Conservation (phyloP, 2,888 invertebrate genomes). For the Cotesia congregata region DNA sequence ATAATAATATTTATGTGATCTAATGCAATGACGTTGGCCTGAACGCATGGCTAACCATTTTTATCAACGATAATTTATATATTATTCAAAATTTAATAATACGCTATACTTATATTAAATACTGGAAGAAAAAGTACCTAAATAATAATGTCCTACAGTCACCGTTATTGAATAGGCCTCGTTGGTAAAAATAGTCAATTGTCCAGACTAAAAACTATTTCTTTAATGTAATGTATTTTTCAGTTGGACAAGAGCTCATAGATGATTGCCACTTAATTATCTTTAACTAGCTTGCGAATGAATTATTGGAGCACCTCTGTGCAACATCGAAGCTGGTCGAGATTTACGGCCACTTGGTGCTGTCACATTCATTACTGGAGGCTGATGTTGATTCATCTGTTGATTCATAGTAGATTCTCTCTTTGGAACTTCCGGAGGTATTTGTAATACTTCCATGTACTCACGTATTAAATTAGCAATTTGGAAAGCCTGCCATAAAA, state of each 20-base stretch:
- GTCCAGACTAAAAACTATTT: slow-evolving; percentile 43
- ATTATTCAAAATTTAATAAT: slow-evolving; percentile 11
- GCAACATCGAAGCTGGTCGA: slow-evolving; percentile 73
- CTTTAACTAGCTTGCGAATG: slow-evolving; percentile 75
- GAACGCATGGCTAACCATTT: slow-evolving; percentile 33
- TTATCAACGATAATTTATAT: slow-evolving; percentile 25
- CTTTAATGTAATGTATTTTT: slow-evolving; percentile 28
- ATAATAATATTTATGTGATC: slow-evolving; percentile 45
- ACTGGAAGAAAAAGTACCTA: slow-evolving; percentile 64
- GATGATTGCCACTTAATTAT: slow-evolving; percentile 31
- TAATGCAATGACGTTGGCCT: slow-evolving; percentile 24
- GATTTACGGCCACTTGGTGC: slow-evolving; percentile 62
- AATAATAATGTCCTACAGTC: slow-evolving; percentile 47
- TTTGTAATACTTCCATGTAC: slow-evolving; percentile 80
- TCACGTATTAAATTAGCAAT: slow-evolving; percentile 93
- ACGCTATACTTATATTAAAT: slow-evolving; percentile 58
- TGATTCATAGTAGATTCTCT: slow-evolving; percentile 62
- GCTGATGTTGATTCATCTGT: slow-evolving; percentile 59
- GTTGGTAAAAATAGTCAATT: slow-evolving; percentile 51
- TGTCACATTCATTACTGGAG: slow-evolving; percentile 50
- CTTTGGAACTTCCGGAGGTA: slow-evolving; percentile 67
- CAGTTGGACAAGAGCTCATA: slow-evolving; percentile 6
- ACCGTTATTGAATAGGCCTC: slow-evolving; percentile 53
- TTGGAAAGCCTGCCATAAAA: slow-evolving; percentile 83
- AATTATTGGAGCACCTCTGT: slow-evolving; percentile 74